A percentile compares a stretch with the other conserved stretches of the same genome.
phyloP scores from a whole-genome alignment of 2,797 vertebrate genomes.

The Melanitta fusca region DNA sequence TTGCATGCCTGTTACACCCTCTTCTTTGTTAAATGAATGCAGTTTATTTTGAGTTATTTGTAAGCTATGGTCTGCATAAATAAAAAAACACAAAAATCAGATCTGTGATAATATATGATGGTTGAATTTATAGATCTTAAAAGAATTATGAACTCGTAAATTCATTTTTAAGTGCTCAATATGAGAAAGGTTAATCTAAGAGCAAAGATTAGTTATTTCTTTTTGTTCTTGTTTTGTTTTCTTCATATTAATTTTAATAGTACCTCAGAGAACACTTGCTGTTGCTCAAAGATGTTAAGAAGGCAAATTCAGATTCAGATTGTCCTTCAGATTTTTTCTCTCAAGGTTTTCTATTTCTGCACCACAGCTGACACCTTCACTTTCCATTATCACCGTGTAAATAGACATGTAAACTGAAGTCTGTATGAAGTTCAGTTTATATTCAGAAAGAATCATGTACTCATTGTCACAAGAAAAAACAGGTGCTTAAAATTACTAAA shows the following conservation, averaged over 20 bases:
- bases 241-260: not conserved
- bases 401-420: not conserved
- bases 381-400: constrained; percentile 16
- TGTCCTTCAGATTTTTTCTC: not conserved
- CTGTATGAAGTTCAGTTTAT: not conserved
- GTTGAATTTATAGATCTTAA: not conserved
- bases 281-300: not conserved
- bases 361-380: constrained; percentile 10
- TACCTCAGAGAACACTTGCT: not conserved
- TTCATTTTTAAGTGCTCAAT: not conserved
- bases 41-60: not conserved
- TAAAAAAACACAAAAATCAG: not conserved
- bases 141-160: not conserved
- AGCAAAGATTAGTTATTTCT: not conserved
- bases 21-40: not conserved
- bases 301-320: not conserved
- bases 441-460: not conserved
- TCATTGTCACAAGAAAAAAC: not conserved
- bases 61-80: not conserved
- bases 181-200: not conserved
- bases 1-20: not conserved
- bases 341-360: constrained; percentile 50
- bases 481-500: not conserved
- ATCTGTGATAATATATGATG: not conserved
- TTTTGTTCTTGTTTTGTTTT: not conserved